These are phyloP conservation scores for Burhinus oedicnemus DNA, from an alignment of 2,113 vertebrate species.

Conservation along the genomic window DNA sequence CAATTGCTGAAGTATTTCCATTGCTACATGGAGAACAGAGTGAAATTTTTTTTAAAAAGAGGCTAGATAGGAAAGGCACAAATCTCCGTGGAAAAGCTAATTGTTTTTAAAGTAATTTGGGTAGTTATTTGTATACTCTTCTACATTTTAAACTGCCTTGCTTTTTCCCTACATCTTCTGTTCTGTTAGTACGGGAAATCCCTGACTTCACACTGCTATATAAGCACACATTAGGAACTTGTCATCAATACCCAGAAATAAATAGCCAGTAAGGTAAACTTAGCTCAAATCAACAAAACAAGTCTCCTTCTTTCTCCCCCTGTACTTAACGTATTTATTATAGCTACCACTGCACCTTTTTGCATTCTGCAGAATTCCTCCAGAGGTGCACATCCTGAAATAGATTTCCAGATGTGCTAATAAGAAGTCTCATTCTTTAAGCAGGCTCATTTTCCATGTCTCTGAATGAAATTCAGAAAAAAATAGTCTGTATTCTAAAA, in stretches of 20 bases:
- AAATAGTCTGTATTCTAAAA: background rate
- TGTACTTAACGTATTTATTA: background rate
- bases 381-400: background rate
- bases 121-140: background rate
- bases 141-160: background rate
- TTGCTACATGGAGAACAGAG: background rate
- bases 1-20: background rate
- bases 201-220: background rate
- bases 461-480: background rate
- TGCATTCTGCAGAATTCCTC: background rate
- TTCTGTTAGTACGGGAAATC: background rate
- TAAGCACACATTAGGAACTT: background rate
- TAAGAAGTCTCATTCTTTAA: background rate
- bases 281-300: background rate
- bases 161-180: background rate
- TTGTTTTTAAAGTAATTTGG: background rate
- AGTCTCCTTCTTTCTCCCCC: background rate
- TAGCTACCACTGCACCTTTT: background rate
- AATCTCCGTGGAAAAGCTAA: background rate
- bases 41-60: background rate
- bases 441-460: background rate
- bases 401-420: background rate
- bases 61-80: background rate
- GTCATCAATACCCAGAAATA: background rate
- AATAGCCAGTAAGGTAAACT: background rate